A percentile compares a stretch with the other conserved stretches of the same genome.
These are phyloP conservation scores for Euura lappo DNA, from an alignment of 1,140 invertebrate genomes.

Conservation along the genomic window DNA sequence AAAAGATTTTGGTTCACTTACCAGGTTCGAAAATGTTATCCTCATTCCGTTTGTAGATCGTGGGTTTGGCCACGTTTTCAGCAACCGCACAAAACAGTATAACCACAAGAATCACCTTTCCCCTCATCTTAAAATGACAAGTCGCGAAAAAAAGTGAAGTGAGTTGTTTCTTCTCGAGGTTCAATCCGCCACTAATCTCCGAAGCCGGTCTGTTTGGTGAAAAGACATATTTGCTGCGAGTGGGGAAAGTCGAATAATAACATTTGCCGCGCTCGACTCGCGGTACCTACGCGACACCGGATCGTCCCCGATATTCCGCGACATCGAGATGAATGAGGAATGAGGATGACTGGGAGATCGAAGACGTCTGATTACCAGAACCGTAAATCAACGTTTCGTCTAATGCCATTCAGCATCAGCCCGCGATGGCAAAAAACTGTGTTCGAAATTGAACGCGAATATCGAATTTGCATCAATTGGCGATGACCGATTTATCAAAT, in stretches of 20 bases:
- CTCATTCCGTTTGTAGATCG: slow-evolving; percentile 50
- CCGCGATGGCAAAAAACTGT: no score
- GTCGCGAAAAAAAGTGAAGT: background rate
- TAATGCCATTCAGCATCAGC: no score
- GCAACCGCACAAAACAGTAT: slow-evolving; percentile 30
- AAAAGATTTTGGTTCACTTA: slow-evolving; percentile 19
- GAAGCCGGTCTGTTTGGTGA: slow-evolving; percentile 20
- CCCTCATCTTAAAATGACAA: background rate
- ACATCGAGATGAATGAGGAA: background rate
- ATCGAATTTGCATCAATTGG: no score
- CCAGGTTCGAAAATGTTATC: slow-evolving; percentile 53
- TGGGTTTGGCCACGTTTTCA: slow-evolving; percentile 43
- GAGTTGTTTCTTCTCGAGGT: background rate
- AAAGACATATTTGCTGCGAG: slow-evolving; percentile 36
- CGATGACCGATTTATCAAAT: no score
- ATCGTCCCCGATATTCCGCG: background rate
- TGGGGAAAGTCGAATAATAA: slow-evolving; percentile 40
- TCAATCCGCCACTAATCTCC: background rate
- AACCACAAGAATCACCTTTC: slow-evolving; percentile 31
- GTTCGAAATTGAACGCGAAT: no score
- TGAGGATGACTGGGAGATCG: background rate
- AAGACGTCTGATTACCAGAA: no score
- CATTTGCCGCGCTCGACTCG: background rate
- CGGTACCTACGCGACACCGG: background rate
- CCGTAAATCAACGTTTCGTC: no score